Evolutionary conservation across 2,797 vertebrate species (phyloP), one percentile per base, ranked within the genome.

Genomic region (Myripristis murdjan): DNA sequence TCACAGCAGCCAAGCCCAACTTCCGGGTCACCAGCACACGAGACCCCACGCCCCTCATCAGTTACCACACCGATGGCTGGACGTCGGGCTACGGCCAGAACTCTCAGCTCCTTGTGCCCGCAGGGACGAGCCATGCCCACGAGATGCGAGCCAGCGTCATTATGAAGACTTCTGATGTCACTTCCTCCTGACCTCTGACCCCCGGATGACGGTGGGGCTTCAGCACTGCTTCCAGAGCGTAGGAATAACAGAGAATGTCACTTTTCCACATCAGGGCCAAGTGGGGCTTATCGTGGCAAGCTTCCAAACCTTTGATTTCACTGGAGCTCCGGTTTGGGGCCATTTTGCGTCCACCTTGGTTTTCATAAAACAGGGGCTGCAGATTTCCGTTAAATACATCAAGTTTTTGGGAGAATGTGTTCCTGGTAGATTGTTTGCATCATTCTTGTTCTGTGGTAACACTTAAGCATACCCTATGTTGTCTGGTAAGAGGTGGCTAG

Each of bases 111-210:
- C n/a, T 71, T 6, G 58, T 73, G 33, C 68, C 90, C 5, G 18
- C 80, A 59, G 81, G 53, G 52, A 79, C 85, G 58, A 79, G 91
- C 78, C 93, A 92, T 58, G 87, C 92, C 89, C 20, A 94, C 84
- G 98, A 99, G 91, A 93, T 94, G 9, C 95, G 98, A 12, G 97
- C 97, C 70, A 99, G 96, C 0, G 98, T 99, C 91, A 99, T 99
- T 90, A 97, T 97, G 96, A 99, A 99, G 65, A 99, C 98, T 0
- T 98, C 98, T 1, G 98, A 99, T 31, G 93, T 97, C 70, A 90
- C 83, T 0, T 48, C 83, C 10, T 91, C 87, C 64, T 91, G 91
- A 90, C 82, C 74, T 63, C 59, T 37, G 46, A 73, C 73, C 70
- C 28, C 65, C 48, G 67, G 60, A 44, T 2, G 49, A 49, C n/a